Evolutionary conservation across 2,888 invertebrate genomes (phyloP), one percentile per base, ranked within the genome.

Genomic region (Opisthograptis luteolata): DNA sequence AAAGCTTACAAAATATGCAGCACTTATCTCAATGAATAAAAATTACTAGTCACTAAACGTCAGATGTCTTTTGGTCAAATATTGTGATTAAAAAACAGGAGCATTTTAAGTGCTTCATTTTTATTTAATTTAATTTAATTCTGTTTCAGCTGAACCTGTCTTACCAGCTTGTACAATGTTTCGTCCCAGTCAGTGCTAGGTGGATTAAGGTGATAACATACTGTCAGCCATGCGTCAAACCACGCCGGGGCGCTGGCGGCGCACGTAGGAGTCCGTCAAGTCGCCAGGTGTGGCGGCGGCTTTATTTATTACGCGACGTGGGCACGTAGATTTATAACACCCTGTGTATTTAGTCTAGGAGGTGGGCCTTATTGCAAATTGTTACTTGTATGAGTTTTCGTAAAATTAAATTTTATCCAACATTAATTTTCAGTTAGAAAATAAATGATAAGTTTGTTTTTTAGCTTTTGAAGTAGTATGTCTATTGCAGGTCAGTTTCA

Each of bases 201-300:
- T 52, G 58, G 58, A 62, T 74, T 62, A 73, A 68, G 68, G 47
- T 48, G 60, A 61, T 58, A 60, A 37, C 62, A 66, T 63, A 68
- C 60, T 47, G 56, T 60, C 49, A 47, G 57, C 57, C 49, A 67
- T 75, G 64, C 64, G 64, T 73, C 72, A 72, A 66, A 35, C 60
- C 55, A 55, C 60, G 60, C 64, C 66, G 63, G 56, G 59, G 62
- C 54, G 60, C 58, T 60, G 58, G 62, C 58, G 62, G 52, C 49
- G 69, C 69, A 72, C 78, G 82, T 81, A 79, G 83, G 82, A 72
- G 83, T 81, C 78, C 76, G 78, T 78, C 82, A 77, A 67, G 56
- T 71, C 60, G 73, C 81, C 79, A 79, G 81, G 81, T 85, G 84
- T 79, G 77, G 64, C 67, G 64, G 66, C 62, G 58, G 68, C 76